Evolutionary conservation across 2,888 invertebrate species (phyloP), one percentile per base, ranked within the genome.

Genomic region (Automeris io): DNA sequence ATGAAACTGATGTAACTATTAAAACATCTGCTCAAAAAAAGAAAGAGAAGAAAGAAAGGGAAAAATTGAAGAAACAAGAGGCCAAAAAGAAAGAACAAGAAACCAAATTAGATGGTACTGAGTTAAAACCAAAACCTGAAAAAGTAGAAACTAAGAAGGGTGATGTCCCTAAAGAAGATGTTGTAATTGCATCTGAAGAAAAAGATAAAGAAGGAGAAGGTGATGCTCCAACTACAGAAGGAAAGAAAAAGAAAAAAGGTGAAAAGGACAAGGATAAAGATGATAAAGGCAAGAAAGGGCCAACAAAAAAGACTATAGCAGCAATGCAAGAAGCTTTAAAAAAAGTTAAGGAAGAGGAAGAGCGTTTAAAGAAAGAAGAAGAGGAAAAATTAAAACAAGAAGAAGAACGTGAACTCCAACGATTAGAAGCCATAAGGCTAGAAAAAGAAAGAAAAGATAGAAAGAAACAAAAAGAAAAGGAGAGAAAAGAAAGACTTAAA

Each of bases 311-410:
- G 62, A 91, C 94, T 42, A 92, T 97, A 47, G 94, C 94, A 43
- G 95, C 95, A 16, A 96, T 97, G 95, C 95, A 96, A 77, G 96
- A 96, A 73, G 93, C 94, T 11, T 86, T 96, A n/a, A 93, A 93
- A 59, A 95, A 95, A 65, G 88, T 93, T 1, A 94, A 94, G 64
- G 97, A 97, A 70, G 96, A 97, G 55, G 96, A 97, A 69, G 97
- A 97, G 66, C 89, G 91, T 29, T 51, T 85, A 37, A 65, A 89
- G 45, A 86, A 81, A 33, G 93, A 94, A 61, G 95, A 95, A 67
- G 96, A 97, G 57, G 97, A 97, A 69, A 89, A 91, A 46, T 88
- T 93, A 34, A 88, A 87, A 18, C 88, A 88, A 45, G 91, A 92
- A 58, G 95, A 95, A 53, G 92, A 94, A 66, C 88, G 91, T 18